Base-by-base conservation (phyloP, 2,888 invertebrate species). In the Drosophila demipolita region DNA sequence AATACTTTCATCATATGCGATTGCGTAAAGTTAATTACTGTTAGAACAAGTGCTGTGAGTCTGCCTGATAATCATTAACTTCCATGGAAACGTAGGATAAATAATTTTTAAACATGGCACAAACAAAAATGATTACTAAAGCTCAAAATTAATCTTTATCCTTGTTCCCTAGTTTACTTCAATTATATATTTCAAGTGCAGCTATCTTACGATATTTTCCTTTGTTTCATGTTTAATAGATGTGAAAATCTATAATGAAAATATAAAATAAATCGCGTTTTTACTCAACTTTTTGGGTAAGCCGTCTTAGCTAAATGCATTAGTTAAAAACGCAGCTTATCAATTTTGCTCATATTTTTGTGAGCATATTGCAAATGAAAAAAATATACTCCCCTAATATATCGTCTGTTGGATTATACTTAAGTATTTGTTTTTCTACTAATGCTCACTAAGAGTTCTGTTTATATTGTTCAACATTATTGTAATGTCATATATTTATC, bases 1-100 rank as follows among this genome's bases (percentile, higher is more conserved):
- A 87, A 62, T 91, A 89, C 83, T 92, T 93, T 59, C 91, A 89
- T 60, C 84, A 84, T 32, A 86, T 87, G 70, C 89, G 91, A 62
- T 72, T 91, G 36, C 83, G 82, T 26, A 83, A 87, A 36, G 68
- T 60, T 1, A 67, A 50, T 11, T 74, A 53, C 11, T 89, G 88
- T 72, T 89, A 83, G 36, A 61, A 32, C n/a, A 20, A 42, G 66
- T 38, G 66, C 78, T 82, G 78, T 78, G 70, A 80, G 54, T 57
- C 32, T 40, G 78, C 52, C 54, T 73, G 15, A 12, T 20, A 33
- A 35, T 38, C 23, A 32, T 60, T 53, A 62, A 58, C 69, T 57
- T 70, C 58, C 71, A 42, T 54, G 15, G 50, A n/a, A 12, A 52
- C 23, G 23, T 42, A 42, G 26, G n/a, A 52, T 36, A 50, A 12